Percentiles rank a stretch among this genome's conserved stretches.
Evolutionary conservation across 2,888 invertebrate species (phyloP).

Genomic region (Toxonevra muliebris): DNA sequence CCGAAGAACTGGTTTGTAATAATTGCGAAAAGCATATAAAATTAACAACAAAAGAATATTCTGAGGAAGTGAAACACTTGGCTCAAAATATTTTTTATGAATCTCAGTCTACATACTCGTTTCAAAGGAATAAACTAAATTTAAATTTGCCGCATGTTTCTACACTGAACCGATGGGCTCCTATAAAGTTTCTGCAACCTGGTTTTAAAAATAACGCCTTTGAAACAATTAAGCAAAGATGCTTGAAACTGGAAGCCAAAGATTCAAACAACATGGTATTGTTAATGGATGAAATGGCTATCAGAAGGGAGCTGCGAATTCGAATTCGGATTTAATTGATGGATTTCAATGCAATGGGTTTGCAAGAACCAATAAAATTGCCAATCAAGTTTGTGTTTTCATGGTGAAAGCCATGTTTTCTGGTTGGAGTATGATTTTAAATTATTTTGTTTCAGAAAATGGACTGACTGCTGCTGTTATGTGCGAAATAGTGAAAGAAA

Average conservation of each 20-base stretch:
- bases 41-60: slow-evolving; percentile 26
- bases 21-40: too few species aligned
- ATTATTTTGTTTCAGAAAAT: slow-evolving; percentile 30
- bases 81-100: slow-evolving; percentile 28
- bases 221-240: neutral
- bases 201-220: slow-evolving; percentile 22
- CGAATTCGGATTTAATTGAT: too few species aligned
- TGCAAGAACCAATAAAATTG: slow-evolving; percentile 15
- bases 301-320: too few species aligned
- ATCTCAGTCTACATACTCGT: slow-evolving; percentile 15
- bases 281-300: slow-evolving; percentile 2
- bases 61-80: slow-evolving; percentile 16
- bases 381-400: slow-evolving; percentile 28
- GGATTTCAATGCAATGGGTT: slow-evolving; percentile 28
- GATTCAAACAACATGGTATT: neutral
- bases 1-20: too few species aligned
- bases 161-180: slow-evolving; percentile 24
- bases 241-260: neutral
- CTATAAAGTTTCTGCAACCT: slow-evolving; percentile 22
- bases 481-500: slow-evolving; percentile 23
- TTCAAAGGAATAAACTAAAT: slow-evolving; percentile 18
- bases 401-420: slow-evolving; percentile 24
- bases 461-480: slow-evolving; percentile 22
- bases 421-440: slow-evolving; percentile 28
- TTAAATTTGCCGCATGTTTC: slow-evolving; percentile 21